phyloP scores from a whole-genome alignment of 2,797 vertebrate species.

The Spondyliosoma cantharus region DNA sequence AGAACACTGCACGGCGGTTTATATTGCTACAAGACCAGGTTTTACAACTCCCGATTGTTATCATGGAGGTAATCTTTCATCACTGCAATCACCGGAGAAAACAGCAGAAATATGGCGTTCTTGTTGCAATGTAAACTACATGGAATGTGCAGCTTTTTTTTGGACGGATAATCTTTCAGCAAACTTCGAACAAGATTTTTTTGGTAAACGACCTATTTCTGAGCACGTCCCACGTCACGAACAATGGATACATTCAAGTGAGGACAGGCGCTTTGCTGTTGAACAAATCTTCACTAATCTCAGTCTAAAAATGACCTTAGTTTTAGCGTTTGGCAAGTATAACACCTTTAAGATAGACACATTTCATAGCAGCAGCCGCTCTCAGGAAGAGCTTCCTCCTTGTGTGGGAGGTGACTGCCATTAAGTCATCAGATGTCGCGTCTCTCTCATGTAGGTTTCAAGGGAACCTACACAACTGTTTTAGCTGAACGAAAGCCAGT shows the following conservation, averaged over 20 bases:
- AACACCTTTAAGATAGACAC: neutral
- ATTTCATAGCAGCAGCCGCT: constrained; percentile 6
- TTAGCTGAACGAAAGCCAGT: constrained; percentile 1
- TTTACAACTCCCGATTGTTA: constrained; percentile 3
- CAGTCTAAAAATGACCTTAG: constrained; percentile 2
- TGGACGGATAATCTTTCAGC: neutral
- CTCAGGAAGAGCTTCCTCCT: constrained; percentile 12
- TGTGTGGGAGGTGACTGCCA: constrained; percentile 5
- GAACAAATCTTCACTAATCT: neutral
- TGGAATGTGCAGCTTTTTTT: neutral
- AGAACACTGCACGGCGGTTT: neutral
- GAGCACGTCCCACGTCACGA: constrained; percentile 4
- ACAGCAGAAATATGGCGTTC: neutral
- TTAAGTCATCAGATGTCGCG: constrained; percentile 16
- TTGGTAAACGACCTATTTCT: neutral
- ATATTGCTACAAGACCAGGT: neutral
- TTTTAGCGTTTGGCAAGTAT: constrained; percentile 15
- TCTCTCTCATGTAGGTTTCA: constrained; percentile 23
- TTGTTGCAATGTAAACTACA: neutral
- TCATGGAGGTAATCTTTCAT: neutral
- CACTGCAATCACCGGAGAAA: neutral
- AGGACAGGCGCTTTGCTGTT: neutral
- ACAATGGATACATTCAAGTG: constrained; percentile 27
- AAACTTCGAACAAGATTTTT: neutral
- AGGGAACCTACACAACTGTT: neutral